Conservation (phyloP, 2,888 invertebrate species). For the Entomobrya proxima region DNA sequence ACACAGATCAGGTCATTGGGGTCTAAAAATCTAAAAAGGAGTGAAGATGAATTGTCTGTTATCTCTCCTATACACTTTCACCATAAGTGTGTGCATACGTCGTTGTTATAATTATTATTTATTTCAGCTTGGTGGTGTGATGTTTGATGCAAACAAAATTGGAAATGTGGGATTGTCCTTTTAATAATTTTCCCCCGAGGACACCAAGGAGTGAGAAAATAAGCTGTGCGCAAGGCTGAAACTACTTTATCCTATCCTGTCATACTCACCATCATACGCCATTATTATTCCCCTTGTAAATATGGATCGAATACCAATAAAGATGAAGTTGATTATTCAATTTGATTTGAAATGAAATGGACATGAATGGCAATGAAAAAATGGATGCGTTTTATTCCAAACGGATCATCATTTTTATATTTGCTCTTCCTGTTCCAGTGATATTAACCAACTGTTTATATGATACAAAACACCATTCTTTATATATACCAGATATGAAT, state of each 20-base stretch:
- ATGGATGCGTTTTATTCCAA: not conserved
- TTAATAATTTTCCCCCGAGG: constrained; percentile 17
- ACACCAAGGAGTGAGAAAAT: not conserved
- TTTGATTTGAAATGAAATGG: constrained; percentile 23
- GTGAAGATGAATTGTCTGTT: constrained; percentile 34
- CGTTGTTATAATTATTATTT: constrained; percentile 14
- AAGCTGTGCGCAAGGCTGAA: not conserved
- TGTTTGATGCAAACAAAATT: constrained; percentile 47
- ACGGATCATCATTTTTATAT: not conserved
- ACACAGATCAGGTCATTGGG: not conserved
- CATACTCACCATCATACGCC: constrained; percentile 18
- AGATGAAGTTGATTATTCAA: constrained; percentile 44
- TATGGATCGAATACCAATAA: constrained; percentile 18
- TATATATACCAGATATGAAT: not conserved
- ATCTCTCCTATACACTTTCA: not conserved
- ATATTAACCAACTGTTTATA: not conserved
- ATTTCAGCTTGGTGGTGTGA: constrained; percentile 21
- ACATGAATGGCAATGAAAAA: not conserved
- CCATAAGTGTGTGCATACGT: not conserved
- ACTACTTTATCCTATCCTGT: constrained; percentile 9
- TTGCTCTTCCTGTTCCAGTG: not conserved
- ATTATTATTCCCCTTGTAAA: constrained; percentile 38
- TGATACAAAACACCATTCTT: not conserved
- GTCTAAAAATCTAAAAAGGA: constrained; percentile 11
- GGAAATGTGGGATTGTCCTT: constrained; percentile 57